Conservation (phyloP, 1,140 invertebrate genomes). For the Sycobia sp. region DNA sequence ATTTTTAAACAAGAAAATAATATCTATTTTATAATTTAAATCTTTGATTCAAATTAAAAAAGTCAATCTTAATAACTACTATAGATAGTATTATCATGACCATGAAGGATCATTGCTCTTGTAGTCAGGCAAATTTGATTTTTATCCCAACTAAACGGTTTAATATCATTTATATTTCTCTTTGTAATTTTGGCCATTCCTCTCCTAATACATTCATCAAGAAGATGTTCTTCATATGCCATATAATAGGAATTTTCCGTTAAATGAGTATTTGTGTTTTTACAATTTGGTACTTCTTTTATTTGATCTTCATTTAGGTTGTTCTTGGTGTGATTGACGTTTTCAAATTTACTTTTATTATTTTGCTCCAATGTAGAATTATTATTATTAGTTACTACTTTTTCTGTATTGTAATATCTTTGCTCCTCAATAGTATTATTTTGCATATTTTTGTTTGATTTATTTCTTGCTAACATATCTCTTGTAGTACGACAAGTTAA, state of each 20-base stretch:
- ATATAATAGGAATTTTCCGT: slow-evolving; percentile 12
- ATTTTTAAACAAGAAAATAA: too few species aligned
- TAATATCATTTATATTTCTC: slow-evolving; percentile 27
- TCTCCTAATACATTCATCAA: slow-evolving; percentile 29
- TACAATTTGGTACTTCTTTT: neutral
- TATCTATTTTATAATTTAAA: too few species aligned
- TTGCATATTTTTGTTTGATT: slow-evolving; percentile 1
- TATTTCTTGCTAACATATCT: slow-evolving; percentile 10
- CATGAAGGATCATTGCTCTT: slow-evolving; percentile 22
- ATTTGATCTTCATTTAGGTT: neutral
- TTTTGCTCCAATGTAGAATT: neutral
- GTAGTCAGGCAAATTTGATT: slow-evolving; percentile 29
- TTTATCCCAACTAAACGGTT: slow-evolving; percentile 31
- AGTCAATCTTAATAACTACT: neutral
- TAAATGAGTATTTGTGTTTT: slow-evolving; percentile 2
- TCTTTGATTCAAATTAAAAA: too few species aligned
- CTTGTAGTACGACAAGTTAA: slow-evolving; percentile 26
- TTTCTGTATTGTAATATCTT: neutral
- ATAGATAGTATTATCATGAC: neutral
- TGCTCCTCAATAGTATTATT: neutral
- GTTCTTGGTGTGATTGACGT: neutral
- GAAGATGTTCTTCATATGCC: slow-evolving; percentile 29
- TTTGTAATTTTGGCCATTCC: slow-evolving; percentile 33
- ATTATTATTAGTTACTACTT: neutral
- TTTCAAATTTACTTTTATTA: neutral